Evolutionary conservation across 2,113 vertebrate genomes (phyloP).

Genomic region (Clinocottus analis): DNA sequence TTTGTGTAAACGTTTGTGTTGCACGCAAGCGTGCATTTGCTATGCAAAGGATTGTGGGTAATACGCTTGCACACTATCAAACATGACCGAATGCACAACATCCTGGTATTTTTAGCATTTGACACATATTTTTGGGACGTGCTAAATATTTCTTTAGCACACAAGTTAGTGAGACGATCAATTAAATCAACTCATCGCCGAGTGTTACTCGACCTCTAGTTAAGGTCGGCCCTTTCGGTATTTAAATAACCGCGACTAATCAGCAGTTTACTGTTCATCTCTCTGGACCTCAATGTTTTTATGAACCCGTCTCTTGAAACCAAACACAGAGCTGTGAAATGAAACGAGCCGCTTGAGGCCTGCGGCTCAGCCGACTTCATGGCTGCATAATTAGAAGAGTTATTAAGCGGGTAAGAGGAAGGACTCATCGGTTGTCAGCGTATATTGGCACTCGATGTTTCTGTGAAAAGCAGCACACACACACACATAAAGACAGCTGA

Average conservation of each 20-base stretch:
- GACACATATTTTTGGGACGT: background rate
- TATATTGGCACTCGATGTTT: constrained; percentile 62
- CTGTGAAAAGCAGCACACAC: constrained; percentile 68
- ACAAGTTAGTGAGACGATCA: too few species aligned
- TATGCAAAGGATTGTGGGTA: background rate
- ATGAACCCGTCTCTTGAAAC: background rate
- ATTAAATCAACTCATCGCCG: too few species aligned
- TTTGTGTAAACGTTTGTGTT: too few species aligned
- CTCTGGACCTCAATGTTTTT: background rate
- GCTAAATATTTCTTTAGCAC: background rate
- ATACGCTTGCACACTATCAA: background rate
- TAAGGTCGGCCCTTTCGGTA: too few species aligned
- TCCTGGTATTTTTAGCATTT: background rate
- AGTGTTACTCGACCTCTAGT: too few species aligned
- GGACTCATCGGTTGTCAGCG: constrained; percentile 38
- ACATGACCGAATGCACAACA: background rate
- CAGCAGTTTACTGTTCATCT: background rate
- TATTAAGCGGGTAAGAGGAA: constrained; percentile 42
- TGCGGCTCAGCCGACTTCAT: background rate
- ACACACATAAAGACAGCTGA: constrained; percentile 74
- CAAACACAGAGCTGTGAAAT: background rate
- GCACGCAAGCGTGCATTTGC: background rate
- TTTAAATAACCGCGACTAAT: too few species aligned
- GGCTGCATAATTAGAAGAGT: constrained; percentile 5
- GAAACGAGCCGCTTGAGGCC: background rate